A percentile compares a stretch with the other conserved stretches of the same genome.
phyloP scores from a whole-genome alignment of 2,888 invertebrate species.

The Sphaerophoria rueppellii region DNA sequence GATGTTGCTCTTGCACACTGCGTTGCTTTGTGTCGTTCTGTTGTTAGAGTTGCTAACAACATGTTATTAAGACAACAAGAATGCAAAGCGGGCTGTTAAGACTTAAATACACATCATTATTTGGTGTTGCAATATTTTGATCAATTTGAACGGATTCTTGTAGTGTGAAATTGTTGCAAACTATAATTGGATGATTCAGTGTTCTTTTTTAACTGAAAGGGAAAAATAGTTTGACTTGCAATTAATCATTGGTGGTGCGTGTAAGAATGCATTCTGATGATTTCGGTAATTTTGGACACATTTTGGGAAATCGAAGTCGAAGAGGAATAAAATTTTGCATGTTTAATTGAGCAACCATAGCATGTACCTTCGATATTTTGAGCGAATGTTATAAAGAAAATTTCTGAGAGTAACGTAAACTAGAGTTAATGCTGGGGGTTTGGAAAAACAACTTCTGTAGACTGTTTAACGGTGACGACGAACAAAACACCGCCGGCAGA shows the following conservation, averaged over 20 bases:
- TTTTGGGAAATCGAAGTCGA: too few species aligned
- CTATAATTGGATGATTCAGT: not conserved
- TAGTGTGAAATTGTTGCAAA: conserved; percentile 19
- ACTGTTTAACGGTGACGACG: too few species aligned
- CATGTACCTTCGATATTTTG: too few species aligned
- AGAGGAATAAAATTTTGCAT: too few species aligned
- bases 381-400: too few species aligned
- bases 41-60: not conserved
- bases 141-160: conserved; percentile 14
- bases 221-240: conserved; percentile 3
- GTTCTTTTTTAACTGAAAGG: conserved; percentile 13
- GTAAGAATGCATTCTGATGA: not conserved
- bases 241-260: conserved; percentile 53
- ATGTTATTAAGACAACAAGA: conserved; percentile 30
- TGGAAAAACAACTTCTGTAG: too few species aligned
- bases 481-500: too few species aligned
- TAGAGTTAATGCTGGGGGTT: too few species aligned
- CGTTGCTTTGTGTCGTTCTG: not conserved
- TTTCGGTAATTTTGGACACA: too few species aligned
- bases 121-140: conserved; percentile 42
- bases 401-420: too few species aligned
- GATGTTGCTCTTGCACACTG: not conserved
- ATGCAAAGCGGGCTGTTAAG: conserved; percentile 18
- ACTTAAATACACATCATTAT: not conserved
- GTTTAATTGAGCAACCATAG: too few species aligned